Evolutionary conservation across 2,888 invertebrate genomes (phyloP).

Genomic region (Parapristionchus giblindavisi): DNA sequence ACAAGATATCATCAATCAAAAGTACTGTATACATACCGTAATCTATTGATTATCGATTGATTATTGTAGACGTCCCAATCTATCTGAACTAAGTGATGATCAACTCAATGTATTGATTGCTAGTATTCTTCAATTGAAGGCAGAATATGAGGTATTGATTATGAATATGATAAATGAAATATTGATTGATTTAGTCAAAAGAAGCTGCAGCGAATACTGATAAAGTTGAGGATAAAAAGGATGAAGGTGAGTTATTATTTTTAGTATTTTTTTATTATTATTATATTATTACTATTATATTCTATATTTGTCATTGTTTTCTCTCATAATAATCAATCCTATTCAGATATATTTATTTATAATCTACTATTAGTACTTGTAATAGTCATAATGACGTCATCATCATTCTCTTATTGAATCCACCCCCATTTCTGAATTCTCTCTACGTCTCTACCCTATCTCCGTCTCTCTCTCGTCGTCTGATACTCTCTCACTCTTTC

Average conservation of each 20-base stretch:
- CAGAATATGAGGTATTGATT: conserved; percentile 32
- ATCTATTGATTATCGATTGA: not conserved
- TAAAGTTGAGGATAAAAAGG: conserved; percentile 21
- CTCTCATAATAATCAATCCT: no score
- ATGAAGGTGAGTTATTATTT: not conserved
- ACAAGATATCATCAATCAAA: conserved; percentile 30
- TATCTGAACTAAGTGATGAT: conserved; percentile 37
- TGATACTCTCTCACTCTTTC: not conserved
- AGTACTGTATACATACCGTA: not conserved
- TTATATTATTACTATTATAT: not conserved
- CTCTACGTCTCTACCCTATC: not conserved
- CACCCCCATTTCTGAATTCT: conserved; percentile 18
- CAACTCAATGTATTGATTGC: conserved; percentile 42
- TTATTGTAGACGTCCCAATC: conserved; percentile 25
- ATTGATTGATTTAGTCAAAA: conserved; percentile 11
- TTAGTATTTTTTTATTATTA: not conserved
- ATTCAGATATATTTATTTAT: no score
- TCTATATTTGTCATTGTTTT: not conserved
- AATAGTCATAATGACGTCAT: no score
- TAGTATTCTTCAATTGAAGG: conserved; percentile 34
- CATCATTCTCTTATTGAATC: no score
- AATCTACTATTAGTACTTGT: no score
- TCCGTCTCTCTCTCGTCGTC: not conserved
- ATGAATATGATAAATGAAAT: not conserved
- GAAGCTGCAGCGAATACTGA: not conserved